Evolutionary conservation across 2,888 invertebrate genomes (phyloP), one percentile per base, ranked within the genome.

Genomic region (Trilocha varians): DNA sequence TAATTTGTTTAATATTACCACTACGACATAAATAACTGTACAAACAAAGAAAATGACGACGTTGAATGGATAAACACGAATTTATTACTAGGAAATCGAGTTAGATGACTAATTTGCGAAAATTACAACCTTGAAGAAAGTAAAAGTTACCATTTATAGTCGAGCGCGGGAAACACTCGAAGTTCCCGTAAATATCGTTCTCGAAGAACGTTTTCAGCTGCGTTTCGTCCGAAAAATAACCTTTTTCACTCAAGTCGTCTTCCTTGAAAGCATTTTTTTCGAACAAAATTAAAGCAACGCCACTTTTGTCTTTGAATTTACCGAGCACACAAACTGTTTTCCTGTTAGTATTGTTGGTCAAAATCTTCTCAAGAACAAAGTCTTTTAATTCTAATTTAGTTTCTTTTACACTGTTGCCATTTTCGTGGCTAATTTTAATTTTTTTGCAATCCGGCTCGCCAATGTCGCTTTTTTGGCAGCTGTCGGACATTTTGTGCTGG

Each of bases 181-280:
- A 96, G 65, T 91, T 92, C 11, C 93, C 93, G 70, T 96, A 96
- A 65, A 95, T 91, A 70, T 96, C 95, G 79, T 96, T 96, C 18
- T 90, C 87, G 64, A 93, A 93, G 43, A 89, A 86, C 48, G 90
- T 90, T 25, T 87, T 80, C 2, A 93, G 73, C 44, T 77, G 71
- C 15, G 89, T 88, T 1, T 90, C 88, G 8, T 76, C 72, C 25
- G 88, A 88, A 57, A 94, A 92, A 62, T 90, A 90, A n/a, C 87
- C 87, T 46, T 68, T 71, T 41, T 66, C 63, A 40, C 80, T 57
- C 43, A 92, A 78, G 54, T 88, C 84, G 36, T 91, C 88, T 48
- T 90, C 89, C 33, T 89, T 88, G 67, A 96, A 95, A 35, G 91
- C 91, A 64, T 91, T 91, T 75, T 96, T 96, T 66, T 96, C 95